phyloP scores from a whole-genome alignment of 2,888 invertebrate genomes.

The Xestia c-nigrum region DNA sequence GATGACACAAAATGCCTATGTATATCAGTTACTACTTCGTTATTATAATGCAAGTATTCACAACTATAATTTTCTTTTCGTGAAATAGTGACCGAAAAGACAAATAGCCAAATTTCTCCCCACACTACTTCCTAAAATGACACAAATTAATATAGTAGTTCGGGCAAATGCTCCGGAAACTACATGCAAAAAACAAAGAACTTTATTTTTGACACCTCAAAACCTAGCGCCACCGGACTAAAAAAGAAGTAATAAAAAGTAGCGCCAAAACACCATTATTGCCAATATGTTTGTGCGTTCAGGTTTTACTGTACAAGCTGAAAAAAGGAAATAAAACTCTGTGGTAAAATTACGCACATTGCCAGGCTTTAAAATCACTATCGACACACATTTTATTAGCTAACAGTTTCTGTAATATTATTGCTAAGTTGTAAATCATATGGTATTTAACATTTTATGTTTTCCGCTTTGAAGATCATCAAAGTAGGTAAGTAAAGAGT shows the following conservation, averaged over 20 bases:
- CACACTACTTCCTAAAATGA: too few species aligned
- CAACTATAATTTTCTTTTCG: too few species aligned
- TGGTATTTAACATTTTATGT: conserved; percentile 15
- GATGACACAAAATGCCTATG: too few species aligned
- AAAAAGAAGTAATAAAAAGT: background rate
- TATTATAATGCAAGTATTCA: too few species aligned
- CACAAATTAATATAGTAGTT: too few species aligned
- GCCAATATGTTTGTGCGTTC: background rate
- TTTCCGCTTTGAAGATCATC: conserved; percentile 6
- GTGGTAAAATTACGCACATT: background rate
- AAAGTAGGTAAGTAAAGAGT: conserved; percentile 1
- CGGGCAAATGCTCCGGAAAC: too few species aligned
- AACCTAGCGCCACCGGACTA: too few species aligned
- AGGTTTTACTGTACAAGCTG: background rate
- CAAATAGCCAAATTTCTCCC: too few species aligned
- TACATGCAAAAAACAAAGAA: too few species aligned
- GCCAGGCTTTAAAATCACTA: background rate
- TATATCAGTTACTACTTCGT: too few species aligned
- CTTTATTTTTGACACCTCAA: too few species aligned
- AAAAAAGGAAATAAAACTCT: background rate
- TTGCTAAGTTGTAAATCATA: conserved; percentile 5
- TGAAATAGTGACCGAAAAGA: too few species aligned
- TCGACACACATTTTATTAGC: background rate
- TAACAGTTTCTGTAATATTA: background rate
- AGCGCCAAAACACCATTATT: background rate